Base-by-base conservation (phyloP, 2,888 invertebrate species). In the Anagyrus pseudococci region DNA sequence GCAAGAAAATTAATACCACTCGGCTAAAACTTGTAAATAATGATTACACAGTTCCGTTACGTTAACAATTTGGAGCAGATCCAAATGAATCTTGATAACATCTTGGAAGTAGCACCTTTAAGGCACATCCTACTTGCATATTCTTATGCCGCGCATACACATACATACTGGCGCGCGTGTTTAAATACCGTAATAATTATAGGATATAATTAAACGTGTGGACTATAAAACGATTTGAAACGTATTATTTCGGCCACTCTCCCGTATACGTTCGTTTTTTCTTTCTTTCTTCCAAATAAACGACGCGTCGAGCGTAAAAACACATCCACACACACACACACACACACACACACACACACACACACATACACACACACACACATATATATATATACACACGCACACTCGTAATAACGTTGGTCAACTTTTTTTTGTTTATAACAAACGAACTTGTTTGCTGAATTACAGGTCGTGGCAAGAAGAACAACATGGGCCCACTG, bases 401-500 rank as follows among this genome's bases (percentile, higher is more conserved):
- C 29, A 29, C 10, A 10, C 6, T 29, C 6, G 4, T 29, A 7
- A 29, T 29, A 29, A 29, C 29, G 29, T n/a, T n/a, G n/a, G n/a
- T n/a, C n/a, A n/a, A n/a, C n/a, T n/a, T n/a, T n/a, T n/a, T n/a
- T n/a, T n/a, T n/a, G n/a, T n/a, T n/a, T n/a, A n/a, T n/a, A n/a
- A n/a, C n/a, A n/a, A 37, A 33, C 20, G n/a, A 40, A 17, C 48
- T n/a, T 49, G 2, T 4, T 41, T 44, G n/a, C n/a, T n/a, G n/a
- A n/a, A n/a, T 71, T 69, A 13, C 68, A 77, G 90, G 89, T n/a
- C 85, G 90, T 65, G 88, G 87, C 33, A 87, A 89, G 69, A 89
- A 90, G 84, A 90, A 89, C 81, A 85, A 89, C 74, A 85, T 92
- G 80, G 90, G 88, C 0, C 88, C 89, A 0, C 78, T 93, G 57